Percentiles rank a stretch among this genome's conserved stretches.
Conservation (phyloP, 2,113 vertebrate genomes). For the Rhea pennata region DNA sequence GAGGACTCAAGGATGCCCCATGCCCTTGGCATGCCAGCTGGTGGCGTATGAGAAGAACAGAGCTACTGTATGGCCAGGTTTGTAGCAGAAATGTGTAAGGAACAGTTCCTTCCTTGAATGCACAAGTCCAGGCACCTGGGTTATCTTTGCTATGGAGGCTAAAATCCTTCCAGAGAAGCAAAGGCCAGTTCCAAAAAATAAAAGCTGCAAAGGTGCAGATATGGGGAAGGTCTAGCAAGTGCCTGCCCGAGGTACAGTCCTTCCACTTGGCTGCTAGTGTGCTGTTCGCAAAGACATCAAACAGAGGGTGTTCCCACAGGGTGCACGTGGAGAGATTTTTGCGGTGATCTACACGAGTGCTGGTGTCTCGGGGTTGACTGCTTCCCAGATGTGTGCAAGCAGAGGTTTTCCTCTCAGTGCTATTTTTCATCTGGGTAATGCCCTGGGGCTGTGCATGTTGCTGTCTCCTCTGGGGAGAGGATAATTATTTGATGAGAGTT, state of each 20-base stretch:
- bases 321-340: not conserved
- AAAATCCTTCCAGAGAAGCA: not conserved
- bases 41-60: too few species aligned
- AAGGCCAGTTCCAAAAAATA: not conserved
- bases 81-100: not conserved
- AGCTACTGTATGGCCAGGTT: too few species aligned
- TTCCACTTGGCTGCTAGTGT: fast-evolving
- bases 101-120: not conserved
- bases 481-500: not conserved
- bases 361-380: not conserved
- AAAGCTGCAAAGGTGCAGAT: fast-evolving
- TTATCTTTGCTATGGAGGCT: not conserved
- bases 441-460: not conserved
- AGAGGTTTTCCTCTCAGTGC: not conserved
- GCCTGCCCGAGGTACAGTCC: not conserved
- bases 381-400: not conserved
- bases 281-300: fast-evolving
- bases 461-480: not conserved
- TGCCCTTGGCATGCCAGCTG: too few species aligned
- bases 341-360: not conserved
- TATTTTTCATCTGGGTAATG: not conserved
- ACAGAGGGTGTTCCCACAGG: not conserved
- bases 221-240: fast-evolving
- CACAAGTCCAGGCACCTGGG: not conserved
- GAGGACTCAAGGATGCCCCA: too few species aligned